Base-by-base conservation (phyloP, 2,797 vertebrate species). In the Diceros bicornis region DNA sequence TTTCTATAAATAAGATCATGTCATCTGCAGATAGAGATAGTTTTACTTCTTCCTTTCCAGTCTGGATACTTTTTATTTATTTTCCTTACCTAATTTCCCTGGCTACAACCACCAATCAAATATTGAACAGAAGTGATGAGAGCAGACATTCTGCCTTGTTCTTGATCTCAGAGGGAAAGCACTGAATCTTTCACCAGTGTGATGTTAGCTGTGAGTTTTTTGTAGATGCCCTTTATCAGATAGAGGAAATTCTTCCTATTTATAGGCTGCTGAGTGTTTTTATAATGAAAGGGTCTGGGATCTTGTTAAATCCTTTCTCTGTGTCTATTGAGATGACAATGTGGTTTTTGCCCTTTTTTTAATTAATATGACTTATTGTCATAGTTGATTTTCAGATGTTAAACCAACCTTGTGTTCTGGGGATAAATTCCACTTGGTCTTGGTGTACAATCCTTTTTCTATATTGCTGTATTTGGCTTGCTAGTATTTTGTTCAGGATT, bases 401-500 rank as follows among this genome's bases (percentile, higher is more conserved):
- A 78, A 87, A 81, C 9, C 47, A 83, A 78, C 1, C 2, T 93
- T 92, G 74, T 32, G 69, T 55, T 93, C 9, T 79, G 86, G 34
- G 16, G 3, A 55, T 71, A 96, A 96, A 88, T 72, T 8, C 16
- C 14, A 94, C 21, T 66, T 92, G 11, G 29, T 47, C 32, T 52
- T 64, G 64, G 52, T 62, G 17, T 52, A 66, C 32, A 90, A 77
- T 82, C 17, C n/a, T 69, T 71, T 85, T 81, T 75, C 89, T 71
- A 66, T 64, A 72, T 66, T 83, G 27, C 47, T 97, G 50, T n/a
- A 32, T 86, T 97, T 94, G 12, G 6, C 57, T 77, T 93, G 21
- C 32, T 91, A 75, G 37, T 50, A 83, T 44, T 96, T 83, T 89
- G 23, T 69, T 92, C 16, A 79, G 50, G 10, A 32, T 52, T 20